Conservation (phyloP, 2,113 vertebrate genomes). For the Toxostoma redivivum region DNA sequence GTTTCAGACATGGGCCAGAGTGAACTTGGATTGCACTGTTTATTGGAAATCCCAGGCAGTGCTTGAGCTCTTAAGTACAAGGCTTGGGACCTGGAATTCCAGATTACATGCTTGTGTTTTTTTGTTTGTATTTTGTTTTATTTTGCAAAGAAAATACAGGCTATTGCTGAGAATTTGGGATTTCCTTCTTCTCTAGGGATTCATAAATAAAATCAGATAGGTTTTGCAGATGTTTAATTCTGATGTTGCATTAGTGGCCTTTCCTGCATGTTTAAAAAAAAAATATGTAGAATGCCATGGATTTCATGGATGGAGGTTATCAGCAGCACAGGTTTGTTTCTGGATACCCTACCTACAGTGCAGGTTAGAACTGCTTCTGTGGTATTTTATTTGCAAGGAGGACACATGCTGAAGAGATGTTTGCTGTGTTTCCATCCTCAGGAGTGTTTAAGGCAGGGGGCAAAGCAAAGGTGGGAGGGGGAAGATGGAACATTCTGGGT, state of each 20-base stretch:
- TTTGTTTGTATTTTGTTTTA: background rate
- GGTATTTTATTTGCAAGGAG: background rate
- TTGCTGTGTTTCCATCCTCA: background rate
- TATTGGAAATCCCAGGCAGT: background rate
- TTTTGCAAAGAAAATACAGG: background rate
- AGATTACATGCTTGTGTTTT: background rate
- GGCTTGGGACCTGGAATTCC: background rate
- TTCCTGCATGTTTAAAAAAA: background rate
- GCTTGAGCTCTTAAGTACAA: background rate
- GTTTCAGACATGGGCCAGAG: background rate
- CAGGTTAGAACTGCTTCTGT: background rate
- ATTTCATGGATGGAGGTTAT: background rate
- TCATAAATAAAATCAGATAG: background rate
- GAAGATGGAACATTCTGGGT: accelerated
- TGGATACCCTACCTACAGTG: background rate
- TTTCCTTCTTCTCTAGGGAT: background rate
- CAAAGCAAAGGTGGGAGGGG: background rate
- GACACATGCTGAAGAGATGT: accelerated
- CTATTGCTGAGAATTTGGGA: background rate
- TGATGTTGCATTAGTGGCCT: background rate
- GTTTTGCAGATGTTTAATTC: background rate
- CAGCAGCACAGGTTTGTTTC: background rate
- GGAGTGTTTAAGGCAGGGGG: background rate
- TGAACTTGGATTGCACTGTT: background rate
- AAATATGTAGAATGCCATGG: background rate